Base-by-base conservation (phyloP, 1,140 invertebrate species). In the Chymomyza costata region DNA sequence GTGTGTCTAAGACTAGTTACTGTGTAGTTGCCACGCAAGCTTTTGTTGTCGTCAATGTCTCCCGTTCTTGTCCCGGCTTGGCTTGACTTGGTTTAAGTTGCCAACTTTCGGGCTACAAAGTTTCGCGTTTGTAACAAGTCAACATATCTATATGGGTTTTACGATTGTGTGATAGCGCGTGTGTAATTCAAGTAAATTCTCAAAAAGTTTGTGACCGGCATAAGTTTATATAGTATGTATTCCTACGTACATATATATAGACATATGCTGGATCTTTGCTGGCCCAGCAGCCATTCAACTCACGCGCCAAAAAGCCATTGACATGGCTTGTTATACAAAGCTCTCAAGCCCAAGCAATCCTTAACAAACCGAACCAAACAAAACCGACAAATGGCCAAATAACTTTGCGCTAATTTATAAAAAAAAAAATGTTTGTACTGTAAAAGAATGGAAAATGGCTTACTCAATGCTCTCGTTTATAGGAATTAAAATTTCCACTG, bases 321-420 rank as follows among this genome's bases (percentile, higher is more conserved):
- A 45, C 53, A 45, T 56, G 52, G 34, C 17, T 28, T 56, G 52
- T 46, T 50, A 35, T 45, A 34, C 51, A 48, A 34, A 60, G 52
- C 45, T 11, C 44, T 38, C 37, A 16, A 15, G 56, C 55, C 63
- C 59, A 37, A 62, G 48, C n/a, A n/a, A n/a, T n/a, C n/a, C n/a
- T n/a, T n/a, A n/a, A n/a, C n/a, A n/a, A n/a, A n/a, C n/a, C n/a
- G n/a, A n/a, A n/a, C n/a, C n/a, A n/a, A n/a, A n/a, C n/a, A n/a
- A n/a, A n/a, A n/a, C n/a, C n/a, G n/a, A n/a, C n/a, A n/a, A n/a
- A n/a, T n/a, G n/a, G n/a, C 44, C 50, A 49, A 53, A 32, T 49
- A 69, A 74, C 51, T 74, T 61, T 51, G 55, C 65, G 70, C 60
- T 74, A 76, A 74, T 74, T 65, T 69, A 3, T n/a, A n/a, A n/a